Base-by-base conservation (phyloP, 2,888 invertebrate genomes). In the Eurytoma californica region DNA sequence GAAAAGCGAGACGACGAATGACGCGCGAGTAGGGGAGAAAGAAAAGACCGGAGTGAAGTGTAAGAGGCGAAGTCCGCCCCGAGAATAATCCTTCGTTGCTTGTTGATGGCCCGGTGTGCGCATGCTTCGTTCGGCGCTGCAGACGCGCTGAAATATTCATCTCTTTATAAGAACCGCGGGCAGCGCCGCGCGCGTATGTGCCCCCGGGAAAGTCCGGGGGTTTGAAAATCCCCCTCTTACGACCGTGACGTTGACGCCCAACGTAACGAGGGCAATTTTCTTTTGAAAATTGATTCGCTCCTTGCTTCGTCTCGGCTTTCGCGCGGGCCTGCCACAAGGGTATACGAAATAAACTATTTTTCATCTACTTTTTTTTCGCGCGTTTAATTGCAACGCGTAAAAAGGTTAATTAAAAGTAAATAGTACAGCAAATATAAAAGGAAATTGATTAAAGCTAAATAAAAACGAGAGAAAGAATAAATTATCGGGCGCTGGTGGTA, bases 81-180 rank as follows among this genome's bases (percentile, higher is more conserved):
- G 39, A 18, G 58, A 14, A 49, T 49, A 58, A 13, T 30, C n/a
- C 57, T 51, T 14, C 49, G 7, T 20, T 24, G 20, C 49, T 57
- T 49, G 73, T 66, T 74, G 66, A 57, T 66, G 24, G 39, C 9
- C 9, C 39, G 39, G 9, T 39, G 39, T 39, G 39, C 58, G 73
- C 58, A 65, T n/a, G 55, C 55, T 13, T 13, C 20, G 39, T 18
- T 13, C 28, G 18, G 2, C 4, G 57, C 3, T 68, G 53, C 28
- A 76, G 70, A 57, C 65, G 69, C 77, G 20, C 14, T 77, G 66
- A 77, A 77, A 77, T 72, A 77, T 77, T 77, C 70, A 77, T 66
- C 51, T 39, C 53, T 70, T 70, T 57, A 49, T 60, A 60, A 51
- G 69, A 39, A 53, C 61, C 20, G 51, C n/a, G n/a, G 20, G 16